Percentiles rank a stretch among this genome's conserved stretches.
These are phyloP conservation scores for Rotaria socialis DNA, from an alignment of 2,888 invertebrate species.

Conservation along the genomic window DNA sequence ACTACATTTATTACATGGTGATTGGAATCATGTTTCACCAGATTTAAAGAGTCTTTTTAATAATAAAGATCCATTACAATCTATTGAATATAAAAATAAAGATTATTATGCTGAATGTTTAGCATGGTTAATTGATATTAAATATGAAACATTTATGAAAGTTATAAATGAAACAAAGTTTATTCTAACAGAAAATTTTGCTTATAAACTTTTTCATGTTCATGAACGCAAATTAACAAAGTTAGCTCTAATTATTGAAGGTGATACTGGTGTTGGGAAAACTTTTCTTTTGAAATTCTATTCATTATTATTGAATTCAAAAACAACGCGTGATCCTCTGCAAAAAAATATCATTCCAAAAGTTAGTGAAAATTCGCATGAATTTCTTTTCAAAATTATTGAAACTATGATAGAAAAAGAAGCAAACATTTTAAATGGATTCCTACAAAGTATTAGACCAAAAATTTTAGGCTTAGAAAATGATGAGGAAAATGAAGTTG, in stretches of 20 bases:
- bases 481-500: no score
- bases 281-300: constrained; percentile 13
- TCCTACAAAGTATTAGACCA: neutral
- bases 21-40: neutral
- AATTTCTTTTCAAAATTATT: neutral
- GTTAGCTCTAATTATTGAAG: constrained; percentile 17
- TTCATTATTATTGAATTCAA: constrained; percentile 14
- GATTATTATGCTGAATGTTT: neutral
- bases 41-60: neutral
- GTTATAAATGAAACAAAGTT: neutral
- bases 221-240: constrained; percentile 20
- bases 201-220: neutral
- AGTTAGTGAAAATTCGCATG: neutral
- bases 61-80: neutral
- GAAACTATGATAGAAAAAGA: neutral
- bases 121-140: constrained; percentile 1
- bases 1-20: neutral
- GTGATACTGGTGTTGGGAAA: constrained; percentile 26
- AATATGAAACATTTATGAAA: neutral
- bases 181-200: constrained; percentile 5
- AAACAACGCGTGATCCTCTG: no score
- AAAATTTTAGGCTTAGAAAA: neutral
- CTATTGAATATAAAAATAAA: neutral
- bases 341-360: neutral
- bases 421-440: neutral